Percentiles rank a stretch among this genome's conserved stretches.
Evolutionary conservation across 2,888 invertebrate genomes (phyloP).

Genomic region (Carcina quercana): DNA sequence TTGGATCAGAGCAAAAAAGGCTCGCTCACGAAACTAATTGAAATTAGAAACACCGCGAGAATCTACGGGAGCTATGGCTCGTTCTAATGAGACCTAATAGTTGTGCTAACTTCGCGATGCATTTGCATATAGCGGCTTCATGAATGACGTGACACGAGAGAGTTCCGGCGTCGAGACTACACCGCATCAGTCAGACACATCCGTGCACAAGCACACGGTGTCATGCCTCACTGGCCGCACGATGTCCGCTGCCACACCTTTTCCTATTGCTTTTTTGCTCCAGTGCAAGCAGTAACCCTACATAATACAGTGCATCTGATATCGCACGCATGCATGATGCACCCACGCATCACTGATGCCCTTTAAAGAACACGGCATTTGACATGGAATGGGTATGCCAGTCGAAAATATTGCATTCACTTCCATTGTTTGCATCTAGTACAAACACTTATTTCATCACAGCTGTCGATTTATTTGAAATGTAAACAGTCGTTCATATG

Average conservation of each 20-base stretch:
- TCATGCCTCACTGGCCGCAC: slow-evolving; percentile 31
- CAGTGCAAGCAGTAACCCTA: slow-evolving; percentile 20
- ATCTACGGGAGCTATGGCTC: slow-evolving; percentile 19
- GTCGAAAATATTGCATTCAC: slow-evolving; percentile 36
- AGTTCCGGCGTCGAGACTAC: background rate
- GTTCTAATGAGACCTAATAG: slow-evolving; percentile 15
- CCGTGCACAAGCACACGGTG: slow-evolving; percentile 9
- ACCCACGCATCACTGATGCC: slow-evolving; percentile 20
- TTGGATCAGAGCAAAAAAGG: slow-evolving; percentile 33
- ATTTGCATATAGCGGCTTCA: background rate
- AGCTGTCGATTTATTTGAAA: slow-evolving; percentile 45
- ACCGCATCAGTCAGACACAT: slow-evolving; percentile 3
- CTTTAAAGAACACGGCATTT: slow-evolving; percentile 29
- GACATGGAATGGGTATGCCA: slow-evolving; percentile 26
- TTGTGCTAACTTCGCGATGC: background rate
- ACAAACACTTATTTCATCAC: slow-evolving; percentile 55
- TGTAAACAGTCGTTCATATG: slow-evolving; percentile 47
- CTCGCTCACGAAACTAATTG: slow-evolving; percentile 34
- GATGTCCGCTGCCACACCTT: slow-evolving; percentile 39
- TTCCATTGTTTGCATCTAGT: slow-evolving; percentile 42
- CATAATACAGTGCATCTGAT: slow-evolving; percentile 12
- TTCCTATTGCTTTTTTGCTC: slow-evolving; percentile 37
- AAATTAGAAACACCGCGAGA: slow-evolving; percentile 44
- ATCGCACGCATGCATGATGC: slow-evolving; percentile 22
- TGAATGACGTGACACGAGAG: background rate